Conservation (phyloP, 2,797 vertebrate species). For the Leptatherina wallacei region DNA sequence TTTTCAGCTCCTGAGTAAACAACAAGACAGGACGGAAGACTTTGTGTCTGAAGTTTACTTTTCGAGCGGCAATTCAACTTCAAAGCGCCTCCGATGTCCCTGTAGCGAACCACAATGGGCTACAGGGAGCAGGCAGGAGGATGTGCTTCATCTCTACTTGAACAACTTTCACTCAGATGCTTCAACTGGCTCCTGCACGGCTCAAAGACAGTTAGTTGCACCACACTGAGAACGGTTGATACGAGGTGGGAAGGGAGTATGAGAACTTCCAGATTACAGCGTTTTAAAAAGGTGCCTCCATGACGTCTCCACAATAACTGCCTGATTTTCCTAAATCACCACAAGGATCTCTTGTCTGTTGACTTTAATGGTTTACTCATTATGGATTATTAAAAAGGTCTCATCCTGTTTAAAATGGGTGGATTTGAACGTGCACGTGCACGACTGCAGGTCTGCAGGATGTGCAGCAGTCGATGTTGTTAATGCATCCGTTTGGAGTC, state of each 20-base stretch:
- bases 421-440: background rate
- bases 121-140: constrained; percentile 22
- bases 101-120: constrained; percentile 3
- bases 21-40: constrained; percentile 82
- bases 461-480: background rate
- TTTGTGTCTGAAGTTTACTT: constrained; percentile 80
- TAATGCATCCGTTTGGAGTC: background rate
- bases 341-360: background rate
- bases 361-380: background rate
- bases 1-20: constrained; percentile 76
- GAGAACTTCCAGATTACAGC: background rate
- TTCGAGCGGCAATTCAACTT: constrained; percentile 72
- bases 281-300: background rate
- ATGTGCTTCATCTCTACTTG: constrained; percentile 30
- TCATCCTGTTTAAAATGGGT: background rate
- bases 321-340: background rate
- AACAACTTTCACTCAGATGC: background rate
- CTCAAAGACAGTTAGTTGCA: background rate
- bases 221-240: background rate
- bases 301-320: background rate
- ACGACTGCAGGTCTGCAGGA: background rate
- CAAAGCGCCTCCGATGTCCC: constrained; percentile 70
- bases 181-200: background rate
- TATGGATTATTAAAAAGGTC: background rate
- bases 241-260: background rate